A percentile compares a stretch with the other conserved stretches of the same genome.
Conservation (phyloP, 2,888 invertebrate genomes). For the Lithophane semibrunnea region DNA sequence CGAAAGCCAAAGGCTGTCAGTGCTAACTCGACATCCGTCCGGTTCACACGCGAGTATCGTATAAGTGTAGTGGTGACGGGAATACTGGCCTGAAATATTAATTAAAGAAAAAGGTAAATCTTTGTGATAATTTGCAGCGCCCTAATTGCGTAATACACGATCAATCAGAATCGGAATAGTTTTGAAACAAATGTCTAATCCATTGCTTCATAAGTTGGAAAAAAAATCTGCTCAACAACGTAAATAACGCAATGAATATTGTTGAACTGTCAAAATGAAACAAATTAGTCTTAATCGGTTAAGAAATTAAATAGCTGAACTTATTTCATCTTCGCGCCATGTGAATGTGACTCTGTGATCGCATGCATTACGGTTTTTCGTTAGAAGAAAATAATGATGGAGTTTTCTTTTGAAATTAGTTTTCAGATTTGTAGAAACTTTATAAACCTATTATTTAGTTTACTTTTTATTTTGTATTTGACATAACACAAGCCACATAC, state of each 20-base stretch:
- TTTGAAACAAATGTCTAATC: too few relatives aligned
- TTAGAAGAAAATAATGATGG: not conserved
- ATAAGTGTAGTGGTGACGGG: conserved; percentile 36
- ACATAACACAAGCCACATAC: not conserved
- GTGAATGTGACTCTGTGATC: not conserved
- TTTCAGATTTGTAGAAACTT: not conserved
- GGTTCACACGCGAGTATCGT: conserved; percentile 21
- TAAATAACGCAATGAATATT: too few relatives aligned
- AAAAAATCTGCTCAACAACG: too few relatives aligned
- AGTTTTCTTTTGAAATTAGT: not conserved
- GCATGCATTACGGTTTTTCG: not conserved
- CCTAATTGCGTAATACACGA: too few relatives aligned
- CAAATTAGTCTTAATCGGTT: too few relatives aligned
- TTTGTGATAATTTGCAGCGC: not conserved
- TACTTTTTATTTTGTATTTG: not conserved
- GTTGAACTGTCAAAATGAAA: too few relatives aligned
- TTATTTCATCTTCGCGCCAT: not conserved
- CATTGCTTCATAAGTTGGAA: too few relatives aligned
- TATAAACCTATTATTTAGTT: not conserved
- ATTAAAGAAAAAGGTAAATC: conserved; percentile 40
- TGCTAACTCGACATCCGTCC: conserved; percentile 38
- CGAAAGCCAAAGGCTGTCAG: conserved; percentile 27
- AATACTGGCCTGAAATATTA: conserved; percentile 2
- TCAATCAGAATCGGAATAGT: too few relatives aligned
- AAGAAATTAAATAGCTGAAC: too few relatives aligned